Percentiles rank a stretch among this genome's conserved stretches.
phyloP scores from a whole-genome alignment of 1,140 invertebrate species.

The Conus ventricosus region DNA sequence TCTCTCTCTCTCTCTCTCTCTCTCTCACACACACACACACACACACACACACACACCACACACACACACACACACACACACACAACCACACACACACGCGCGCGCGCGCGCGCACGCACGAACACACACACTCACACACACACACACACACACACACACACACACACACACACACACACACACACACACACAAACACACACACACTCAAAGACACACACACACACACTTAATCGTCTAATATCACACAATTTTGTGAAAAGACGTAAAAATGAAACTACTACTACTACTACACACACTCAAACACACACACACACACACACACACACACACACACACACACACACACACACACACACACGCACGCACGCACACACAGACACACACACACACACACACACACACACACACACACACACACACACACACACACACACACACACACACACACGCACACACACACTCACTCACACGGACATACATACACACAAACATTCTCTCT shows the following conservation, averaged over 20 bases:
- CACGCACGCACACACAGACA: not conserved
- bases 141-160: not conserved
- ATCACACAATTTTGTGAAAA: no score
- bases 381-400: not conserved
- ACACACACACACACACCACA: no score
- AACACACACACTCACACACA: not conserved
- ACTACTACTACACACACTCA: no score
- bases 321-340: not conserved
- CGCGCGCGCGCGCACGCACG: not conserved
- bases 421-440: conserved; percentile 15
- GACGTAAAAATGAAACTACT: no score
- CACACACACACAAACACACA: no score
- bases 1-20: not conserved
- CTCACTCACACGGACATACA: not conserved
- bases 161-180: not conserved
- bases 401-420: not conserved
- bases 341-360: not conserved
- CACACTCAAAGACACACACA: no score
- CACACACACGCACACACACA: conserved; percentile 11
- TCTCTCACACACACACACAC: not conserved
- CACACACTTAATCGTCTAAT: no score
- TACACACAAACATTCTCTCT: not conserved
- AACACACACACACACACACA: no score
- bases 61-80: no score
- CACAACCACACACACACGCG: no score